Evolutionary conservation across 2,113 vertebrate species (phyloP).

Genomic region (Xiphorhynchus elegans): DNA sequence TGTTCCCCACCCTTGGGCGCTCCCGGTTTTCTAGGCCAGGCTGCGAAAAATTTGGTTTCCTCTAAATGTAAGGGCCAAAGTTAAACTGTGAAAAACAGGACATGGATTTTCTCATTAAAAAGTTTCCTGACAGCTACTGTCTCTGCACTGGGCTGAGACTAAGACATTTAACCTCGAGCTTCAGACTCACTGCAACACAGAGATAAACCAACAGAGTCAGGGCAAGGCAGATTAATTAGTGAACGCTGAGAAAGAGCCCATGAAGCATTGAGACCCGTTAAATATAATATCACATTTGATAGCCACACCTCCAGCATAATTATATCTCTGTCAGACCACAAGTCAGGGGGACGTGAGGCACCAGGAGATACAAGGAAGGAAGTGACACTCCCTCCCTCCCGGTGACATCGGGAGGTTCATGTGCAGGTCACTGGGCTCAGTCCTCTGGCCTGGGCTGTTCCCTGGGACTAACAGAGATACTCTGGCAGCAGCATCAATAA

Average conservation of each 20-base stretch:
- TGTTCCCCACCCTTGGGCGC: neutral
- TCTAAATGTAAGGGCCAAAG: neutral
- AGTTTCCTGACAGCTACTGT: neutral
- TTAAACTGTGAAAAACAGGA: neutral
- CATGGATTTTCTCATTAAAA: neutral
- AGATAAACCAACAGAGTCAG: constrained; percentile 3
- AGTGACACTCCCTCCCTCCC: fast-evolving
- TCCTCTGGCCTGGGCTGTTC: neutral
- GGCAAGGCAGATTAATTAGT: neutral
- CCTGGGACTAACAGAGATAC: neutral
- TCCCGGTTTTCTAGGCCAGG: neutral
- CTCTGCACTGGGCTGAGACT: neutral
- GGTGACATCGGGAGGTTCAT: fast-evolving
- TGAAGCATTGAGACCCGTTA: neutral
- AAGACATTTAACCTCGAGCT: neutral
- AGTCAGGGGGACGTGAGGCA: neutral
- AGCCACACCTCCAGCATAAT: neutral
- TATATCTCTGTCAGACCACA: constrained; percentile 11
- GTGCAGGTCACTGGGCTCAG: neutral
- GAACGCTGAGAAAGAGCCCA: neutral
- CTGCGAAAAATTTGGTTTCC: neutral
- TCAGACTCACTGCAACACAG: neutral
- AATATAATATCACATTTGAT: neutral
- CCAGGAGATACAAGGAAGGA: neutral
- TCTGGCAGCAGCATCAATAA: neutral